Conservation (phyloP, 92 coral and sea anemone genomes). For the Porites rus region DNA sequence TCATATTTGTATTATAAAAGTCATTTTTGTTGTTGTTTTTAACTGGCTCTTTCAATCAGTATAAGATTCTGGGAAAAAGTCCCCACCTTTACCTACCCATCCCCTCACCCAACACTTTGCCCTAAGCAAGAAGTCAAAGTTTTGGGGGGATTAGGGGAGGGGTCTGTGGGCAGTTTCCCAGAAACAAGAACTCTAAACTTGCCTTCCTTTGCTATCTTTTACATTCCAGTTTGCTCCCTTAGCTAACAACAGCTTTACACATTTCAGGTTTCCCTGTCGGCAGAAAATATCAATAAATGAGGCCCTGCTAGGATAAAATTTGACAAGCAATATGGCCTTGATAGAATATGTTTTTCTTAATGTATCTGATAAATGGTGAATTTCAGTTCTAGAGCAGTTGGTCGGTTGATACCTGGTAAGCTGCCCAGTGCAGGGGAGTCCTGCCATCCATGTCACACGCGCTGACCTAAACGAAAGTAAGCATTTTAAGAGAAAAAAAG, state of each 20-base stretch:
- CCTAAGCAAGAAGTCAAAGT: too few species aligned
- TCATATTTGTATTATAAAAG: too few species aligned
- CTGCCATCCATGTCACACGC: conserved; percentile 87
- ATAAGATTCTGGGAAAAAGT: too few species aligned
- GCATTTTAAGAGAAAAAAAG: too few species aligned
- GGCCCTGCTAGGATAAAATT: not conserved
- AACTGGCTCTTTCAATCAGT: too few species aligned
- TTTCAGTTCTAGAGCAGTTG: not conserved
- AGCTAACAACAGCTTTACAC: conserved; percentile 82
- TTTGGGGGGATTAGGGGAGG: too few species aligned
- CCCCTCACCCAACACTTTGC: too few species aligned
- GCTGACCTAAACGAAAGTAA: conserved; percentile 55
- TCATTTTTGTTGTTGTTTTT: too few species aligned
- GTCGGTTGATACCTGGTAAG: conserved; percentile 69
- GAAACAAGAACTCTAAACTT: not conserved
- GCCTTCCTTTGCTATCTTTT: conserved; percentile 87
- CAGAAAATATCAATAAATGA: not conserved
- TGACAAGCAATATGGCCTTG: not conserved
- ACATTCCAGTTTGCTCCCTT: conserved; percentile 90
- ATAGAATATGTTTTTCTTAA: too few species aligned
- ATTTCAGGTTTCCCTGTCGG: conserved; percentile 83
- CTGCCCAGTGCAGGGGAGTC: conserved; percentile 97
- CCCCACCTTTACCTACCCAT: too few species aligned
- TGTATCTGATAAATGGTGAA: too few species aligned
- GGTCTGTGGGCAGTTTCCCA: not conserved